Evolutionary conservation across 2,888 invertebrate genomes (phyloP).

Genomic region (Syrista parreyssii): DNA sequence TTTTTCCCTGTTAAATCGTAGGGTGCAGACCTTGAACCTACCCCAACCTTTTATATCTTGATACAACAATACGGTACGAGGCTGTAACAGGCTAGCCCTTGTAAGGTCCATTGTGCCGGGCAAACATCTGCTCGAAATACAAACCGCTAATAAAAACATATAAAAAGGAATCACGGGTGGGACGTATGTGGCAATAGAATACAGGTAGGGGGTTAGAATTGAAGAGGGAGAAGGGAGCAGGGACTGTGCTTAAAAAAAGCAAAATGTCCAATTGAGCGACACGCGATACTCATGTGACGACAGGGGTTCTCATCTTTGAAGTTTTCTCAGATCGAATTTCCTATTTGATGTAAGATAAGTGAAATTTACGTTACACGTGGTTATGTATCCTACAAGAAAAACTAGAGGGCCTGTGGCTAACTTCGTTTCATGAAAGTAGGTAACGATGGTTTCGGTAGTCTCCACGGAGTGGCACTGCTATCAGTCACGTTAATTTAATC

Average conservation of each 20-base stretch:
- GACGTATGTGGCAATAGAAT: background rate
- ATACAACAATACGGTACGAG: conserved; percentile 53
- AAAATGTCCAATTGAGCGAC: conserved; percentile 13
- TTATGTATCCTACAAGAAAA: background rate
- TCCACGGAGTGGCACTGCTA: background rate
- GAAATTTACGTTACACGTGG: background rate
- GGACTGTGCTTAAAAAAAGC: background rate
- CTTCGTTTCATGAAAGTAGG: background rate
- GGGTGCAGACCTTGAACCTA: conserved; percentile 30
- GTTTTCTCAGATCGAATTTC: background rate
- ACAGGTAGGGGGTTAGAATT: background rate
- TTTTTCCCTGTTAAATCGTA: background rate
- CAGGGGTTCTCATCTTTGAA: background rate
- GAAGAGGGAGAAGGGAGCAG: background rate
- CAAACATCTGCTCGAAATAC: conserved; percentile 64
- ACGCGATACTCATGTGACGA: conserved; percentile 10
- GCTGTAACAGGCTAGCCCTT: conserved; percentile 54
- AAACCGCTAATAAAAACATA: conserved; percentile 64
- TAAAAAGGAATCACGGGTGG: conserved; percentile 27
- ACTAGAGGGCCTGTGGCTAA: background rate
- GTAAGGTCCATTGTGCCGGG: conserved; percentile 49
- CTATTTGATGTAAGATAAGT: background rate
- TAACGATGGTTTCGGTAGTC: background rate
- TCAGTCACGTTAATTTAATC: background rate
- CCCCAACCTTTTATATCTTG: conserved; percentile 57